A percentile compares a stretch with the other conserved stretches of the same genome.
Conservation (phyloP, 2,113 vertebrate genomes). For the Tinamus guttatus region DNA sequence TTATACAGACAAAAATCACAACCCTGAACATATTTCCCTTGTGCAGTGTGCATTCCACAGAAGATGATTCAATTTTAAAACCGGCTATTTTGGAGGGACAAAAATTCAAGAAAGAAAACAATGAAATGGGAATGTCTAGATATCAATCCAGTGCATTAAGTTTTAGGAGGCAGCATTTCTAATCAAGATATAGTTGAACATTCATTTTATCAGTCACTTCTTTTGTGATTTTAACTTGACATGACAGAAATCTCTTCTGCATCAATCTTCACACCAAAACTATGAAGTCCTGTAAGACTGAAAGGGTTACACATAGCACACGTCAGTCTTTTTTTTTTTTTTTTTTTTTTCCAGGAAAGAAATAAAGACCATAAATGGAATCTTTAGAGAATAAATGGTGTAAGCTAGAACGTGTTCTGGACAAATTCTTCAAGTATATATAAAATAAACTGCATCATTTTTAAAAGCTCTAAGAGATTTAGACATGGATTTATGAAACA, state of each 20-base stretch:
- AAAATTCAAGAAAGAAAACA: neutral
- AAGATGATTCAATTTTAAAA: neutral
- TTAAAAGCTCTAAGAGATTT: neutral
- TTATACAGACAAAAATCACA: neutral
- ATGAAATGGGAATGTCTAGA: neutral
- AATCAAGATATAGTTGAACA: neutral
- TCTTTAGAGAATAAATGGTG: neutral
- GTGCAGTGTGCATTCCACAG: neutral
- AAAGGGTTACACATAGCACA: neutral
- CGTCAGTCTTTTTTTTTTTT: rapidly evolving
- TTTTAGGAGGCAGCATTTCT: neutral
- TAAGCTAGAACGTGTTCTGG: neutral
- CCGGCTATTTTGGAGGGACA: neutral
- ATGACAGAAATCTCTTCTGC: neutral
- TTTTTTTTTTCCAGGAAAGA: neutral
- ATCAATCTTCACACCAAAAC: neutral
- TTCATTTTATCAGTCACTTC: neutral
- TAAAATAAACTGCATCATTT: neutral
- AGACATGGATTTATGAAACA: neutral
- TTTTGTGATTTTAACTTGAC: neutral
- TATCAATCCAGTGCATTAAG: neutral
- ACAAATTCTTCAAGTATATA: neutral
- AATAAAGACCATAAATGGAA: neutral
- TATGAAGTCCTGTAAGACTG: neutral
- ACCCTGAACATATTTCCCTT: neutral